A percentile compares a stretch with the other conserved stretches of the same genome.
phyloP scores from a whole-genome alignment of 2,888 invertebrate genomes.

The Noctua comes region DNA sequence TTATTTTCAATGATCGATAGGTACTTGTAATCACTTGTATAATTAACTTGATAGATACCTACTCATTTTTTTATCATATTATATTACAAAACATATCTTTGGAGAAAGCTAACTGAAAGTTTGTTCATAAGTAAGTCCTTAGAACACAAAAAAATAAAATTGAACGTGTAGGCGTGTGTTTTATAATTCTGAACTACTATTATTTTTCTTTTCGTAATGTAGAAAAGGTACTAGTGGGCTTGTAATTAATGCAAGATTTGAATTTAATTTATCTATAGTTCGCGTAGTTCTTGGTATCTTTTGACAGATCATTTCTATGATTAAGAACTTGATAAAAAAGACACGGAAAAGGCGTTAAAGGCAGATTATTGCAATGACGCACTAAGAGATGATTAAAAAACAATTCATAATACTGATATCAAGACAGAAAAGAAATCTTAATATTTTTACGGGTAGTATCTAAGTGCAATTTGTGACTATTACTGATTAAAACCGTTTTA shows the following conservation, averaged over 20 bases:
- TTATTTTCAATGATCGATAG: not conserved
- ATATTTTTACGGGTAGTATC: not conserved
- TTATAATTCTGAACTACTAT: not conserved
- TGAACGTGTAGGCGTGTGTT: not conserved
- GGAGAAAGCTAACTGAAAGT: not conserved
- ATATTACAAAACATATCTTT: not conserved
- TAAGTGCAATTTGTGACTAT: not conserved
- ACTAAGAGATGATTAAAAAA: not conserved
- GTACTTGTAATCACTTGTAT: not conserved
- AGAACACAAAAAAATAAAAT: not conserved
- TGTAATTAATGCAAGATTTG: not conserved
- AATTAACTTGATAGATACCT: not conserved
- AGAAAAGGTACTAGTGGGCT: not conserved
- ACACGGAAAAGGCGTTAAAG: not conserved
- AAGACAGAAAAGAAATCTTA: not conserved
- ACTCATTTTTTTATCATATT: not conserved
- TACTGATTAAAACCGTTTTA: not conserved
- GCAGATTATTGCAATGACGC: not conserved
- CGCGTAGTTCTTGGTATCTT: no score
- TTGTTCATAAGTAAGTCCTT: not conserved
- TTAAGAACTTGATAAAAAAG: no score
- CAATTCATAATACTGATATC: not conserved
- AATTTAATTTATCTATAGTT: not conserved
- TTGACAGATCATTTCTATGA: not conserved
- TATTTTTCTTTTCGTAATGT: no score